These are phyloP conservation scores for Tenthredo notha DNA, from an alignment of 2,888 invertebrate species.

Conservation along the genomic window DNA sequence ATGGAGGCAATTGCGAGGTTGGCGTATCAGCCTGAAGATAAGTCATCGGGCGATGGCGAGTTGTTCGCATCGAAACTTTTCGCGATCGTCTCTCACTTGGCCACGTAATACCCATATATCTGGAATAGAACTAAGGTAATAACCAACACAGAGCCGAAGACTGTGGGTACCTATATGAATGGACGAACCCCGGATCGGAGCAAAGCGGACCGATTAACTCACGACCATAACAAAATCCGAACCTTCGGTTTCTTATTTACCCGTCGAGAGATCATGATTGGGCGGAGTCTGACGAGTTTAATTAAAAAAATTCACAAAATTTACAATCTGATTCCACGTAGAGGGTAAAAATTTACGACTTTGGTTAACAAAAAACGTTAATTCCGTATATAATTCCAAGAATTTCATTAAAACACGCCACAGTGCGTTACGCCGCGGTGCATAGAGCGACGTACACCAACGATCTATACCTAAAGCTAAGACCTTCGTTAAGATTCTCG, in stretches of 20 bases:
- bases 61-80: constrained; percentile 49
- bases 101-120: constrained; percentile 37
- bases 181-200: background rate
- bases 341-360: constrained; percentile 56
- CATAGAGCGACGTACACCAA: constrained; percentile 23
- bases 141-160: constrained; percentile 4
- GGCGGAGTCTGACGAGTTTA: constrained; percentile 33
- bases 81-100: constrained; percentile 37
- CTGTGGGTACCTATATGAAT: background rate
- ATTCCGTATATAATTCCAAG: constrained; percentile 42
- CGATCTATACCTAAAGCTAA: constrained; percentile 2
- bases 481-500: constrained; percentile 11
- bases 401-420: constrained; percentile 47
- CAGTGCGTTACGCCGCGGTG: constrained; percentile 23
- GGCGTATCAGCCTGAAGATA: constrained; percentile 53
- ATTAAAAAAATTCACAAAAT: constrained; percentile 50
- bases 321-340: constrained; percentile 37
- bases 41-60: constrained; percentile 47
- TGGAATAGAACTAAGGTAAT: constrained; percentile 37
- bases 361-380: constrained; percentile 29
- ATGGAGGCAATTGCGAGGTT: constrained; percentile 54
- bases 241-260: constrained; percentile 25
- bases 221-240: constrained; percentile 2
- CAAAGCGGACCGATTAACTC: constrained; percentile 26
- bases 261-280: constrained; percentile 20